Evolutionary conservation across 1,140 invertebrate species (phyloP).

Genomic region (Apis florea): DNA sequence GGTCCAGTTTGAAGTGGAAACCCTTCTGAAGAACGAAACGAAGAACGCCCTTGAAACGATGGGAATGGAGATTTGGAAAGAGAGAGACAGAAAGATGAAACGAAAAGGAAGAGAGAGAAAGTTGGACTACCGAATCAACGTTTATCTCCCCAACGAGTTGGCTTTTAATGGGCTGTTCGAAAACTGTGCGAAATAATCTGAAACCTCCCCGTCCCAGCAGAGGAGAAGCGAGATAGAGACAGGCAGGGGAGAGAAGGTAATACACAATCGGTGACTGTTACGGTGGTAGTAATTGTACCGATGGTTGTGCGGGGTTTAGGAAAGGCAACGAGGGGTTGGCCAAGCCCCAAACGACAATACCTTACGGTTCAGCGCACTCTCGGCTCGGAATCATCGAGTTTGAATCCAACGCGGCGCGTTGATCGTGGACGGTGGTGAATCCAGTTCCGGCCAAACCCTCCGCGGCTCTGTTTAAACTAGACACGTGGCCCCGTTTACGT

Average conservation of each 20-base stretch:
- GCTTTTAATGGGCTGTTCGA: conserved; percentile 77
- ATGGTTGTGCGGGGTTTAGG: conserved; percentile 46
- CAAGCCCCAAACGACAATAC: conserved; percentile 71
- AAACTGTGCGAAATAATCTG: conserved; percentile 78
- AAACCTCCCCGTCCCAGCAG: conserved; percentile 20
- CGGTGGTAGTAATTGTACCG: conserved; percentile 44
- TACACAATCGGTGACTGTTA: conserved; percentile 24
- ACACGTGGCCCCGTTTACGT: conserved; percentile 78
- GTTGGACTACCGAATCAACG: conserved; percentile 71
- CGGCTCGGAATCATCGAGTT: conserved; percentile 69
- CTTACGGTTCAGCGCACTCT: conserved; percentile 75
- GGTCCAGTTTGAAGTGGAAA: conserved; percentile 17
- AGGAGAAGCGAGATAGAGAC: neutral
- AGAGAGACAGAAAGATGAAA: neutral
- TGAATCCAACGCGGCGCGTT: conserved; percentile 64
- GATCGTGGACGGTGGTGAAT: conserved; percentile 52
- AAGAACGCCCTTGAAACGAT: neutral
- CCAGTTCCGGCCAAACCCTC: conserved; percentile 33
- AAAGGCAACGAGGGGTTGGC: conserved; percentile 66
- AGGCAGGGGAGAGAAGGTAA: conserved; percentile 24
- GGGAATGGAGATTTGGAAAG: neutral
- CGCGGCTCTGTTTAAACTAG: conserved; percentile 75
- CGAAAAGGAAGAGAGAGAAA: conserved; percentile 25
- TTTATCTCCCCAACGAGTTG: conserved; percentile 76
- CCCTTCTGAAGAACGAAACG: conserved; percentile 1